Conservation (phyloP, 1,140 invertebrate species). For the Cydia splendana region DNA sequence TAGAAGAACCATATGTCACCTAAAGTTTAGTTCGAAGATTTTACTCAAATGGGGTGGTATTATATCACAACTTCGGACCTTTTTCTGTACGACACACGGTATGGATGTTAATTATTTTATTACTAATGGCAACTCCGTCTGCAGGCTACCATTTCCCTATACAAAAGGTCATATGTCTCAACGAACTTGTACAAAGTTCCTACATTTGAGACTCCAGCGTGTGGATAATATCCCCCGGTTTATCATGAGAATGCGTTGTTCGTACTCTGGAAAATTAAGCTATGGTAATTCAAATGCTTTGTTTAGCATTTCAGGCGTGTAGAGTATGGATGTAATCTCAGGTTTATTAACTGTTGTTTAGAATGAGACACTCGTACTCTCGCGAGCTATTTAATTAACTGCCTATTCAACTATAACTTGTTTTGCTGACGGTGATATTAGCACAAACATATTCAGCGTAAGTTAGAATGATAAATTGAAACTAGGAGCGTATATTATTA, state of each 20-base stretch:
- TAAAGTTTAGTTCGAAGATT: too few relatives aligned
- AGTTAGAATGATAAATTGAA: not conserved
- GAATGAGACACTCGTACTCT: not conserved
- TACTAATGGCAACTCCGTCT: not conserved
- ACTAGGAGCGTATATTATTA: not conserved
- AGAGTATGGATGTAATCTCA: not conserved
- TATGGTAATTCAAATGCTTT: conserved; percentile 9
- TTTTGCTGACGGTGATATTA: not conserved
- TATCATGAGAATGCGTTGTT: conserved; percentile 13
- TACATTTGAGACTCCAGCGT: not conserved
- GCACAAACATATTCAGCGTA: not conserved
- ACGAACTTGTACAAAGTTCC: not conserved
- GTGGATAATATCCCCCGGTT: not conserved
- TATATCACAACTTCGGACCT: not conserved
- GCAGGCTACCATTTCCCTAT: not conserved
- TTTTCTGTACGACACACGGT: not conserved
- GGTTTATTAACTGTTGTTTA: conserved; percentile 9
- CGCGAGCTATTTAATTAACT: conserved; percentile 8
- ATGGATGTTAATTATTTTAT: not conserved
- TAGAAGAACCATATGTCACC: too few relatives aligned
- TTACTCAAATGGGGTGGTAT: not conserved
- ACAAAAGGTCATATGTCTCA: not conserved
- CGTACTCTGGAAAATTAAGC: conserved; percentile 9
- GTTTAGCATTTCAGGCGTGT: conserved; percentile 13
- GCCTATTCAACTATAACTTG: conserved; percentile 12